phyloP scores from a whole-genome alignment of 2,888 invertebrate species.

The Brachylomia viminalis region DNA sequence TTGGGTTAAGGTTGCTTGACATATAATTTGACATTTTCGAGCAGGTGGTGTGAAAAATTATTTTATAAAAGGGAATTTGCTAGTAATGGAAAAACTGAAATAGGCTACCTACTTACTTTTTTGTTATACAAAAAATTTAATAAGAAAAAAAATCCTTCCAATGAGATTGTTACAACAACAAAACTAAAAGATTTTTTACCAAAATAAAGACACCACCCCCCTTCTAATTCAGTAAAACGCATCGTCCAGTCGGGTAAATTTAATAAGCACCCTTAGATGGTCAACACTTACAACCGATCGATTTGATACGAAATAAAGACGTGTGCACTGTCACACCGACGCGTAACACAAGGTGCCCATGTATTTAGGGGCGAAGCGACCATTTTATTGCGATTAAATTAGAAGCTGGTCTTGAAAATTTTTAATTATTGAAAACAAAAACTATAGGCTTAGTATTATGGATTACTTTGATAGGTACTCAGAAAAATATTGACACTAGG shows the following conservation, averaged over 20 bases:
- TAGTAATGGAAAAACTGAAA: not conserved
- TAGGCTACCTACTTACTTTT: not conserved
- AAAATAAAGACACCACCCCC: slow-evolving; percentile 19
- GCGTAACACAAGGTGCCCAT: not conserved
- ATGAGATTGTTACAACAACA: no score
- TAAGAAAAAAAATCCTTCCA: no score
- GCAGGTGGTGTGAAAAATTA: no score
- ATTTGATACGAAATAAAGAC: slow-evolving; percentile 73
- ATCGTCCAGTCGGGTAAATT: slow-evolving; percentile 74
- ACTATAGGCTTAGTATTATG: no score
- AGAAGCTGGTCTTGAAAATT: not conserved
- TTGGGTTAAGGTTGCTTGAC: no score
- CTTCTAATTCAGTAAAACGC: slow-evolving; percentile 57
- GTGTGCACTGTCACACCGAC: slow-evolving; percentile 69
- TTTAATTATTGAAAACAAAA: not conserved
- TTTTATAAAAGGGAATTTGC: not conserved
- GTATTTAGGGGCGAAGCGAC: not conserved
- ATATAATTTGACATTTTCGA: no score
- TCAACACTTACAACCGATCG: slow-evolving; percentile 75
- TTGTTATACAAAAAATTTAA: not conserved
- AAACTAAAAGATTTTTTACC: slow-evolving; percentile 29
- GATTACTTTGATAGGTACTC: not conserved
- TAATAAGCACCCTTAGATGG: slow-evolving; percentile 77
- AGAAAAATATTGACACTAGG: not conserved
- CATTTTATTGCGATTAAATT: not conserved